phyloP scores from a whole-genome alignment of 2,888 invertebrate genomes.

The Herminia tarsipennalis region DNA sequence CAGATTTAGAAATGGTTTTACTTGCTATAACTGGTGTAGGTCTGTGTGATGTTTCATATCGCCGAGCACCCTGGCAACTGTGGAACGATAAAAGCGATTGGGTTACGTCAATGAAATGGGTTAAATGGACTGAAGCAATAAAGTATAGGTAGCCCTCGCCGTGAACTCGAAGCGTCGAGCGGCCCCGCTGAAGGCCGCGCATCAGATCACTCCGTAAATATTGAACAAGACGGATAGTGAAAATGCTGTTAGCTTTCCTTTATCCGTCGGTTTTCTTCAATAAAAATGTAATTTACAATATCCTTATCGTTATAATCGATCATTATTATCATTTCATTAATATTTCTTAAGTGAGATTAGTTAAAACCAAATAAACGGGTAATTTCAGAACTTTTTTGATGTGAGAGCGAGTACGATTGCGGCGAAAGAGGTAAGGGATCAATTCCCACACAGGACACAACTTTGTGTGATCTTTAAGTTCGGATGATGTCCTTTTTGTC shows the following conservation, averaged over 20 bases:
- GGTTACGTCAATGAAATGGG: slow-evolving; percentile 78
- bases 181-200: slow-evolving; percentile 65
- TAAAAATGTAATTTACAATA: not conserved
- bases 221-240: slow-evolving; percentile 5
- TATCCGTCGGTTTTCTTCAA: not conserved
- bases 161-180: slow-evolving; percentile 67
- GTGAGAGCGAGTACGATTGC: too few species aligned
- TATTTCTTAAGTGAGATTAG: not conserved
- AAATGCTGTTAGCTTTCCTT: not conserved
- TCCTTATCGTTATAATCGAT: slow-evolving; percentile 2
- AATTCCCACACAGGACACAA: too few species aligned
- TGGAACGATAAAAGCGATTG: slow-evolving; percentile 55
- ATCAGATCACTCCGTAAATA: slow-evolving; percentile 42
- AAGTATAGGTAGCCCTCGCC: slow-evolving; percentile 78
- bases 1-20: slow-evolving; percentile 27
- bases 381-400: slow-evolving; percentile 14
- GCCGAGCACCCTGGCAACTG: slow-evolving; percentile 37
- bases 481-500: too few species aligned
- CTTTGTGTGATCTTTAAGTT: too few species aligned
- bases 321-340: slow-evolving; percentile 2
- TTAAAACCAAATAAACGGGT: not conserved
- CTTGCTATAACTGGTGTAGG: slow-evolving; percentile 14
- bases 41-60: slow-evolving; percentile 34
- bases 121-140: slow-evolving; percentile 76
- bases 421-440: too few species aligned